A percentile compares a stretch with the other conserved stretches of the same genome.
Evolutionary conservation across 92 coral and sea anemone genomes (phyloP).

Genomic region (Zoanthus solanderi): DNA sequence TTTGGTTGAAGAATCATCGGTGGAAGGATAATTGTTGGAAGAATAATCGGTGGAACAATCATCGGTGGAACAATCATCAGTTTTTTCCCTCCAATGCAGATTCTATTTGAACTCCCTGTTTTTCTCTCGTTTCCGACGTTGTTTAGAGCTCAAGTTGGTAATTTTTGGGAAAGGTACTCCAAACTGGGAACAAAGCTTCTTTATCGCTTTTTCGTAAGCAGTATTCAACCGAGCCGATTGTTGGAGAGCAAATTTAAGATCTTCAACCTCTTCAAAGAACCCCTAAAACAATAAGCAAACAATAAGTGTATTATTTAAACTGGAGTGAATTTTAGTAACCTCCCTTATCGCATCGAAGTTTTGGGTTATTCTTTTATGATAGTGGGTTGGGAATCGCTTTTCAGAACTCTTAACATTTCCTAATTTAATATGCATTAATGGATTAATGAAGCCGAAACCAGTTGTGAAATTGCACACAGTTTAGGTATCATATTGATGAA

Average conservation of each 20-base stretch:
- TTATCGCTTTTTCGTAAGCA: constrained; percentile 87
- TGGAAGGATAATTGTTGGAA: background rate
- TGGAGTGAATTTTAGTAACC: background rate
- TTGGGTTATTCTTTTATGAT: too few relatives aligned
- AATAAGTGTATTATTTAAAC: too few relatives aligned
- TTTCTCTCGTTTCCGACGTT: constrained; percentile 52
- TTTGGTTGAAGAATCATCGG: too few relatives aligned
- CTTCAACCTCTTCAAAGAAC: constrained; percentile 91
- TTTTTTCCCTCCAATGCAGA: background rate
- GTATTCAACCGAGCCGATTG: constrained; percentile 88
- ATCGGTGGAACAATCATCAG: too few relatives aligned
- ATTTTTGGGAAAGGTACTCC: constrained; percentile 78
- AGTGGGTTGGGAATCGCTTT: too few relatives aligned
- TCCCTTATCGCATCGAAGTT: too few relatives aligned
- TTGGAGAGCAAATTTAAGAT: constrained; percentile 86
- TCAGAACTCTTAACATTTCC: too few relatives aligned
- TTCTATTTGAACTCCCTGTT: constrained; percentile 59
- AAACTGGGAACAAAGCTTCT: constrained; percentile 79
- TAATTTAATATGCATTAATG: too few relatives aligned
- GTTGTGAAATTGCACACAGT: too few relatives aligned
- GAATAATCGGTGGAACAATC: background rate
- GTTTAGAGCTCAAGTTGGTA: constrained; percentile 64
- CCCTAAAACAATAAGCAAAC: constrained; percentile 60
- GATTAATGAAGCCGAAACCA: too few relatives aligned
- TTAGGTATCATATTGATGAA: too few relatives aligned